A percentile compares a stretch with the other conserved stretches of the same genome.
These are phyloP conservation scores for Brenthis hecate DNA, from an alignment of 2,888 invertebrate genomes.

Conservation along the genomic window DNA sequence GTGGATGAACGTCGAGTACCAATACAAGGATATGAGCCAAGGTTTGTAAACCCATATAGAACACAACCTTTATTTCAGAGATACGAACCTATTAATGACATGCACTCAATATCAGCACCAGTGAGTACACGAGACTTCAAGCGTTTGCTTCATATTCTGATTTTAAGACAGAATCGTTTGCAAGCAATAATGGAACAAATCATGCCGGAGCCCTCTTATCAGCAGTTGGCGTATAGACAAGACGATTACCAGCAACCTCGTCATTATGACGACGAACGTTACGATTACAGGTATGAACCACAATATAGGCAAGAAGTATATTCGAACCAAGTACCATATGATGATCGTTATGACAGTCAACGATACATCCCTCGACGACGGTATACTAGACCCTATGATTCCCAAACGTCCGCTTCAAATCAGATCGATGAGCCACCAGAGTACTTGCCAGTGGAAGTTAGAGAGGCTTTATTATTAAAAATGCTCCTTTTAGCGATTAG, in stretches of 20 bases:
- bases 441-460: constrained; percentile 85
- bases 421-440: constrained; percentile 79
- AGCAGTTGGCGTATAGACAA: constrained; percentile 58
- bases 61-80: constrained; percentile 52
- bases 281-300: constrained; percentile 69
- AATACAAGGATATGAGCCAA: constrained; percentile 67
- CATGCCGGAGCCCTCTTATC: constrained; percentile 60
- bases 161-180: constrained; percentile 84
- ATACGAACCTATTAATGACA: constrained; percentile 79
- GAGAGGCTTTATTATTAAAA: constrained; percentile 86
- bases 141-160: constrained; percentile 84
- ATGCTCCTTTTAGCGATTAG: constrained; percentile 89
- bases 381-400: constrained; percentile 68
- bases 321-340: constrained; percentile 63
- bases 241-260: constrained; percentile 56
- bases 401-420: constrained; percentile 67
- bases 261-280: constrained; percentile 70
- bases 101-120: constrained; percentile 85
- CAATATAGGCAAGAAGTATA: constrained; percentile 66
- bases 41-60: constrained; percentile 66
- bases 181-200: constrained; percentile 81
- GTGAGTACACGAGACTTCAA: constrained; percentile 88
- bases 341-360: constrained; percentile 73
- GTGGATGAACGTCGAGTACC: constrained; percentile 76
- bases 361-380: constrained; percentile 71